These are phyloP conservation scores for Channa striata DNA, from an alignment of 2,797 vertebrate species.

Conservation along the genomic window DNA sequence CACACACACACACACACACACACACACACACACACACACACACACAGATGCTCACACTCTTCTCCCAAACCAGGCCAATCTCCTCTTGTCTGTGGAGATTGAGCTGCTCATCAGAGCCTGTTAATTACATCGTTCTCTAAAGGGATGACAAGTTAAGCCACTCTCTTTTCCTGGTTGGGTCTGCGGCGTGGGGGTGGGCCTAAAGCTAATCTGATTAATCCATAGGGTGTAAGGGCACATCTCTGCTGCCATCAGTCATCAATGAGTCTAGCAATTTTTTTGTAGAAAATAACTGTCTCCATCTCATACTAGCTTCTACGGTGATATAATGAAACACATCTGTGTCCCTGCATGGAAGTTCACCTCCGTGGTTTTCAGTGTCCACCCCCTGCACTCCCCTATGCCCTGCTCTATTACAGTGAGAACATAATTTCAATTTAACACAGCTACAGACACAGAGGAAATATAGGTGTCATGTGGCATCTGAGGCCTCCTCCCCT, in stretches of 20 bases:
- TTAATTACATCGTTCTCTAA: conserved; percentile 81
- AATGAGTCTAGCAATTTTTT: conserved; percentile 41
- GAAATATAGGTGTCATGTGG: conserved; percentile 36
- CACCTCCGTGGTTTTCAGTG: conserved; percentile 29
- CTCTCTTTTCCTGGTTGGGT: conserved; percentile 65
- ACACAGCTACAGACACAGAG: conserved; percentile 59
- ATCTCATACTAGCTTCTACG: conserved; percentile 13
- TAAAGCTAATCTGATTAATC: conserved; percentile 72
- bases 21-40: conserved; percentile 23
- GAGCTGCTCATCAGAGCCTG: conserved; percentile 78
- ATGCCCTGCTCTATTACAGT: conserved; percentile 63
- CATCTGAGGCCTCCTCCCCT: conserved; percentile 26
- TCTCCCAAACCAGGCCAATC: conserved; percentile 74
- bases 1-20: neutral
- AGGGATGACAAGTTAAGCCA: conserved; percentile 80
- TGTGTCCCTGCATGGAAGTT: conserved; percentile 31
- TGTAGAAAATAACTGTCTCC: conserved; percentile 33
- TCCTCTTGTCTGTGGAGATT: conserved; percentile 72
- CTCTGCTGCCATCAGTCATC: conserved; percentile 69
- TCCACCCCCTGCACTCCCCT: conserved; percentile 31
- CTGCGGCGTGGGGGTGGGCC: conserved; percentile 51
- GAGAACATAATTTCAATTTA: conserved; percentile 76
- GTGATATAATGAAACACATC: conserved; percentile 29
- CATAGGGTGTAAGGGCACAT: conserved; percentile 61
- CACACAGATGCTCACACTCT: conserved; percentile 26